Evolutionary conservation across 2,113 vertebrate genomes (phyloP).

Genomic region (Saguinus imperator): DNA sequence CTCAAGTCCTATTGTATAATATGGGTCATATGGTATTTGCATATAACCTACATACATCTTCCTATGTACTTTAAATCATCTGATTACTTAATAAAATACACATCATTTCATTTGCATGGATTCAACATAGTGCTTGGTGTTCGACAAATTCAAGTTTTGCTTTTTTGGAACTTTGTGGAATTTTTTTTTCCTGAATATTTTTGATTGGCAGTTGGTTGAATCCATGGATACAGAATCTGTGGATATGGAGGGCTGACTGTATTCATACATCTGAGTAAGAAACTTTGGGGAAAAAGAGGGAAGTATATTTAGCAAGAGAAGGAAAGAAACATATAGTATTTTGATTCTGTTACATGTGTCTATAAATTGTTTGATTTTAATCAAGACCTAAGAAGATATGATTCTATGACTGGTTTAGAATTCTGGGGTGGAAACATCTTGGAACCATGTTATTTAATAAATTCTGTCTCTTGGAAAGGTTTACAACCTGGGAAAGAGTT

Average conservation of each 20-base stretch:
- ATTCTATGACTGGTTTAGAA: conserved; percentile 24
- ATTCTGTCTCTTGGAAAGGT: neutral
- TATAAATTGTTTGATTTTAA: neutral
- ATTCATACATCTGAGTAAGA: neutral
- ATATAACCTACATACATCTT: neutral
- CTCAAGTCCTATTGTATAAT: neutral
- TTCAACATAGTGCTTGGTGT: neutral
- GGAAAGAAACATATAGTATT: neutral
- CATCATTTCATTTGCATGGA: neutral
- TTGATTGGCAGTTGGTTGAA: neutral
- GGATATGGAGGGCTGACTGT: neutral
- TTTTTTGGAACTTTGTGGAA: neutral
- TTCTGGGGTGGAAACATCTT: neutral
- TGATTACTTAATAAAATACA: neutral
- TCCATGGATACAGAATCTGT: neutral
- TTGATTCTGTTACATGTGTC: neutral
- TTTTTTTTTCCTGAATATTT: neutral
- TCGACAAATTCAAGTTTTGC: neutral
- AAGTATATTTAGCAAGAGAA: neutral
- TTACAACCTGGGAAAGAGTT: neutral
- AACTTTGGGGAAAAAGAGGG: neutral
- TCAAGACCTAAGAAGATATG: conserved; percentile 8
- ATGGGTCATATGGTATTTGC: neutral
- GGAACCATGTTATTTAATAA: conserved; percentile 5
- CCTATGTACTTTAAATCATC: neutral